Conservation (phyloP, 2,888 invertebrate genomes). For the Hoplodrina blanda region DNA sequence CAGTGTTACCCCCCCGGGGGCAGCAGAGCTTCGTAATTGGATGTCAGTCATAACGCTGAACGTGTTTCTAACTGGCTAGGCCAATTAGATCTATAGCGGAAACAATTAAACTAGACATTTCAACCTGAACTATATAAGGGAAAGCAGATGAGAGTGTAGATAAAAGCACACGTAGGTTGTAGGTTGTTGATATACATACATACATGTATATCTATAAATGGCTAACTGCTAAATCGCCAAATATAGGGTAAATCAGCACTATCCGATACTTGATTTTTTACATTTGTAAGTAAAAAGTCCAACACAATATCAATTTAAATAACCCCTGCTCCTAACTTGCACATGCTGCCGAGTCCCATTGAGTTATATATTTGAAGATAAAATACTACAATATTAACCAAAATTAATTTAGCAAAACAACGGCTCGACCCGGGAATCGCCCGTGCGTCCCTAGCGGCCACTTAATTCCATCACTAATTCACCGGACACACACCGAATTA, state of each 20-base stretch:
- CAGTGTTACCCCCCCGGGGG: slow-evolving; percentile 14
- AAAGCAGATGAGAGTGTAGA: neutral
- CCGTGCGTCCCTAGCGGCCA: slow-evolving; percentile 79
- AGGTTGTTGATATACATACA: too few relatives aligned
- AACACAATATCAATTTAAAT: neutral
- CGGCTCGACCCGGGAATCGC: slow-evolving; percentile 69
- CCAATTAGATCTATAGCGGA: slow-evolving; percentile 16
- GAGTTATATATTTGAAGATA: slow-evolving; percentile 43
- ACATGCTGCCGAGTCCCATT: slow-evolving; percentile 24
- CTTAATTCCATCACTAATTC: slow-evolving; percentile 86
- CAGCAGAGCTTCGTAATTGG: slow-evolving; percentile 41
- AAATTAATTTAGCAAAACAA: slow-evolving; percentile 74
- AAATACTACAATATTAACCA: slow-evolving; percentile 51
- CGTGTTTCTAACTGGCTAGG: slow-evolving; percentile 21
- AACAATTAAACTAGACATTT: slow-evolving; percentile 7
- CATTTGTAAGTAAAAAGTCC: too few relatives aligned
- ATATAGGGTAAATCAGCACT: too few relatives aligned
- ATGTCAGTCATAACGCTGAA: slow-evolving; percentile 33
- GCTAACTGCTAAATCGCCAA: too few relatives aligned
- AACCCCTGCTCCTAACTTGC: slow-evolving; percentile 1
- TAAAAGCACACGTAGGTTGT: too few relatives aligned
- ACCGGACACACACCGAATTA: slow-evolving; percentile 81
- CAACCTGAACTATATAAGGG: neutral
- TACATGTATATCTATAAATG: too few relatives aligned
- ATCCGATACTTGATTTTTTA: too few relatives aligned